These are phyloP conservation scores for Ciconia maguari DNA, from an alignment of 2,113 vertebrate genomes.

Conservation along the genomic window DNA sequence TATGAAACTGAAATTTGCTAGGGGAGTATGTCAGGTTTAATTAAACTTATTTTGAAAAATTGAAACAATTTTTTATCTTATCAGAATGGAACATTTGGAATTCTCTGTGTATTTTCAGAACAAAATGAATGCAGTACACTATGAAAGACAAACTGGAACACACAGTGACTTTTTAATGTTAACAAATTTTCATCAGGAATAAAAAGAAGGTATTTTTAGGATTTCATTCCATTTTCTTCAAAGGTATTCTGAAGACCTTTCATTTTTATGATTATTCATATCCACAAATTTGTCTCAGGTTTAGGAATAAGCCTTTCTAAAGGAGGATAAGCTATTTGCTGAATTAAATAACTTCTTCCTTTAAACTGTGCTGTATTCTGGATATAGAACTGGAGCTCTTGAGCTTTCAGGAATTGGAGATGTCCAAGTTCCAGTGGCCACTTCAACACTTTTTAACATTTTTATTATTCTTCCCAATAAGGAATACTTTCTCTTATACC, in stretches of 20 bases:
- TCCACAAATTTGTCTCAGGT: neutral
- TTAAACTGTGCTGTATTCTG: neutral
- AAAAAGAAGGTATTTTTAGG: neutral
- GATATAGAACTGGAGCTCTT: neutral
- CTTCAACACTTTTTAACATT: neutral
- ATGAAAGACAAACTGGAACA: neutral
- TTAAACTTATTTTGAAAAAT: neutral
- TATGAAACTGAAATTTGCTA: neutral
- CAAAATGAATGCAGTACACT: neutral
- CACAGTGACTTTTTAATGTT: neutral
- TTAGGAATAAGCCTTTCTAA: neutral
- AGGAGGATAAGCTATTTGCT: neutral
- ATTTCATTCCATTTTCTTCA: neutral
- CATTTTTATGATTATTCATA: neutral
- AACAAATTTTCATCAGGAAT: neutral
- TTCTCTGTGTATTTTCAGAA: neutral
- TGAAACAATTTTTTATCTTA: neutral
- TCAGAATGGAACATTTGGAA: neutral
- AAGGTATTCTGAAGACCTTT: neutral
- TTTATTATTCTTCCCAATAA: neutral
- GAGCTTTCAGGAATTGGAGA: neutral
- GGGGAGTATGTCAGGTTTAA: neutral
- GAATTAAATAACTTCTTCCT: neutral
- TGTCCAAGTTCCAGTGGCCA: neutral
- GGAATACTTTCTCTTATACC: neutral